Base-by-base conservation (phyloP, 2,888 invertebrate species). In the Conistra vaccinii region DNA sequence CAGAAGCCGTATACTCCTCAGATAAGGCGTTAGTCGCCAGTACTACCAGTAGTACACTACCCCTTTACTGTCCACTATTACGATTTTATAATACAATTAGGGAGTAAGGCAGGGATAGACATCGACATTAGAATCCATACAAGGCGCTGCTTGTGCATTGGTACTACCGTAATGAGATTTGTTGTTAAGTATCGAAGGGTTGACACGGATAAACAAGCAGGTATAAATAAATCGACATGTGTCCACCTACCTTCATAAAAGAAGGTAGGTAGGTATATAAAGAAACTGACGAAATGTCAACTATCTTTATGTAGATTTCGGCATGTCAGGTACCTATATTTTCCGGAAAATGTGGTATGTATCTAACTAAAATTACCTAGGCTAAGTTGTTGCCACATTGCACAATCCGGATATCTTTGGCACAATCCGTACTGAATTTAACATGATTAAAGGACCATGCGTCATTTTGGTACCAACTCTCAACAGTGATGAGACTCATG, bases 11-110 rank as follows among this genome's bases (percentile, higher is more conserved):
- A 88, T 73, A 76, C 78, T 79, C 68, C 58, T 63, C 60, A 81
- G 65, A 76, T 45, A 78, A 71, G 71, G 75, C 74, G 74, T 74
- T 70, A 83, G 76, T 85, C 81, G 74, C 69, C n/a, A n/a, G n/a
- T n/a, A n/a, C n/a, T n/a, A n/a, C 72, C 75, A 55, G 63, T 81
- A 78, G 69, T 83, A 83, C 83, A 79, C 88, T 87, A 91, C 94
- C 94, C 93, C 92, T 94, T 93, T 90, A 87, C 82, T 84, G 89
- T 89, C 91, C 89, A 91, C 93, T 94, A 93, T 93, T 90, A 92
- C 94, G 94, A 95, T 95, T 95, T 94, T 92, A 86, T 95, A 95
- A 95, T 94, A 92, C 92, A 91, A 93, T 93, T 87, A 91, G 88
- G 84, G 88, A 88, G 81, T 78, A 73, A 86, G 82, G 85, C 87